Conservation (phyloP, 2,113 vertebrate species). For the Piprites chloris region DNA sequence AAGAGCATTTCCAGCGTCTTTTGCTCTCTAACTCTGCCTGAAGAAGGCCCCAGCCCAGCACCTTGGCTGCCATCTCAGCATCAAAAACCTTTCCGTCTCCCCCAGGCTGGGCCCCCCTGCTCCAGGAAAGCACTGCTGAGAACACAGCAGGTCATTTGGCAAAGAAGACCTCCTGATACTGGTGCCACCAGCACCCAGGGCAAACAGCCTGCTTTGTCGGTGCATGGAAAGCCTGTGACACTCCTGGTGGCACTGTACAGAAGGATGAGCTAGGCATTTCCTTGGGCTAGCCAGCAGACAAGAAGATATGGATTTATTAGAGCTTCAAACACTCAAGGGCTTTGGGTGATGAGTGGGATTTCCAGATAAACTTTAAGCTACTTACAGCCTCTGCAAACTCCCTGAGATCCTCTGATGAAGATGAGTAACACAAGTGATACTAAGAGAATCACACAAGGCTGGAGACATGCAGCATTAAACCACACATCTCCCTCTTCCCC, state of each 20-base stretch:
- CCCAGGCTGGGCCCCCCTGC: background rate
- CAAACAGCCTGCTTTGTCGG: background rate
- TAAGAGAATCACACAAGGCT: background rate
- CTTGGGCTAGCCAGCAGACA: background rate
- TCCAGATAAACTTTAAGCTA: slow-evolving; percentile 60
- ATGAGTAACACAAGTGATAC: background rate
- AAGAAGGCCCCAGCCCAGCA: background rate
- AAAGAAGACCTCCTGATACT: background rate
- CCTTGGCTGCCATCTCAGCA: background rate
- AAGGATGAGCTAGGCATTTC: background rate
- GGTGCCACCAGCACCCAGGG: background rate
- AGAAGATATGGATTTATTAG: slow-evolving; percentile 8
- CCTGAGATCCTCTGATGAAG: slow-evolving; percentile 28
- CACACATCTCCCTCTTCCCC: background rate
- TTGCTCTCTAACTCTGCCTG: background rate
- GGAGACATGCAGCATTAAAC: background rate
- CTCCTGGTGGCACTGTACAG: background rate
- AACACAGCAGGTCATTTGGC: background rate
- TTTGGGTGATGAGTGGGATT: slow-evolving; percentile 37
- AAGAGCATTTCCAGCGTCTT: background rate
- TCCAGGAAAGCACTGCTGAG: background rate
- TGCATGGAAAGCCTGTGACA: background rate
- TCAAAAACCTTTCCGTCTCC: background rate
- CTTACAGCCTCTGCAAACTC: slow-evolving; percentile 43
- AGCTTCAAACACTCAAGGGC: slow-evolving; percentile 19